These are phyloP conservation scores for Tachina fera DNA, from an alignment of 2,888 invertebrate species.

Conservation along the genomic window DNA sequence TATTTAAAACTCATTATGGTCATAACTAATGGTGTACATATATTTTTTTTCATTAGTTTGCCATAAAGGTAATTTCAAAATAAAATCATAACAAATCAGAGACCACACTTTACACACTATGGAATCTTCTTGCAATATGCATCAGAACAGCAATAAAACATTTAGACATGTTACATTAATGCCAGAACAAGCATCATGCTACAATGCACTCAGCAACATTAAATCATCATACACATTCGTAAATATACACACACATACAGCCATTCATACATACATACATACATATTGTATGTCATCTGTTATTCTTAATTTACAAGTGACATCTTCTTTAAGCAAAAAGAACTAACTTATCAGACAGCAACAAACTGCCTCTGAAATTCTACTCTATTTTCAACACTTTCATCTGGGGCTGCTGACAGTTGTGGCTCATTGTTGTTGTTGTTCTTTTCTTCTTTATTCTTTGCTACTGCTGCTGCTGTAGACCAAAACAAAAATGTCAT, in stretches of 20 bases:
- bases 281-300: conserved; percentile 38
- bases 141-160: conserved; percentile 14
- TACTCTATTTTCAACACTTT: conserved; percentile 71
- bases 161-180: conserved; percentile 48
- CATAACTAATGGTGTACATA: conserved; percentile 69
- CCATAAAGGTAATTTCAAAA: conserved; percentile 65
- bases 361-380: conserved; percentile 38
- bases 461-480: background rate
- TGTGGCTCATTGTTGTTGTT: conserved; percentile 5
- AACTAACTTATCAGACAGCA: conserved; percentile 49
- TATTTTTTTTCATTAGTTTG: conserved; percentile 23
- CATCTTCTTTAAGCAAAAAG: conserved; percentile 67
- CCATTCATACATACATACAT: background rate
- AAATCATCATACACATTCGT: background rate
- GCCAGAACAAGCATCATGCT: conserved; percentile 42
- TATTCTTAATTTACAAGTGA: conserved; percentile 63
- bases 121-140: conserved; percentile 19
- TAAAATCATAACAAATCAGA: conserved; percentile 58
- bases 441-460: background rate
- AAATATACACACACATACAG: background rate
- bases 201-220: conserved; percentile 36
- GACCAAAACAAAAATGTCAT: conserved; percentile 18
- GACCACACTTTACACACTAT: conserved; percentile 56
- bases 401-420: conserved; percentile 31
- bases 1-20: conserved; percentile 60